Evolutionary conservation across 2,797 vertebrate genomes (phyloP).

Genomic region (Sebastes paucispinis): DNA sequence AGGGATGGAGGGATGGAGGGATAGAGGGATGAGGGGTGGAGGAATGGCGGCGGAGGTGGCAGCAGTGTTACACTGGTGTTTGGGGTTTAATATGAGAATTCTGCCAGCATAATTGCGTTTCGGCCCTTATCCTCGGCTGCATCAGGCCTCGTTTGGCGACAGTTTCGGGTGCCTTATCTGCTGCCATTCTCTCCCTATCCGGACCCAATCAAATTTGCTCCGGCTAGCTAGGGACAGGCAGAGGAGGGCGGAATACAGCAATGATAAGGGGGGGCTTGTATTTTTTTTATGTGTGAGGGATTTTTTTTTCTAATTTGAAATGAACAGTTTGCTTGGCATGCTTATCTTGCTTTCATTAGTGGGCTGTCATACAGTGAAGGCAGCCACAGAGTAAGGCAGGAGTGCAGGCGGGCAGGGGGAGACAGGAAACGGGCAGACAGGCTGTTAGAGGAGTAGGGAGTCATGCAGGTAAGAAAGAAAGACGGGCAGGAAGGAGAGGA

Average conservation of each 20-base stretch:
- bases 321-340: constrained; percentile 75
- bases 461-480: constrained; percentile 51
- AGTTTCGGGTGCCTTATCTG: constrained; percentile 82
- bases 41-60: constrained; percentile 44
- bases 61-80: constrained; percentile 50
- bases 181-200: constrained; percentile 82
- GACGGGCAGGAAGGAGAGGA: constrained; percentile 15
- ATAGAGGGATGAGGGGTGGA: constrained; percentile 45
- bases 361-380: constrained; percentile 70
- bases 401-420: constrained; percentile 46
- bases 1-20: constrained; percentile 39
- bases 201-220: constrained; percentile 84
- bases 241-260: constrained; percentile 64
- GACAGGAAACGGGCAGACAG: constrained; percentile 53
- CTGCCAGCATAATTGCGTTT: constrained; percentile 79
- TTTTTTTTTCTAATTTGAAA: constrained; percentile 75
- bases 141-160: constrained; percentile 81
- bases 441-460: constrained; percentile 58
- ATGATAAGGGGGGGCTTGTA: constrained; percentile 71
- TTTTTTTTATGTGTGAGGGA: constrained; percentile 59
- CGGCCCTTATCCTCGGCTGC: constrained; percentile 79
- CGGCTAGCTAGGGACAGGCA: constrained; percentile 71
- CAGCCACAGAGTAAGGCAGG: constrained; percentile 57
- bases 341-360: constrained; percentile 83
- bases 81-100: constrained; percentile 81